Evolutionary conservation across 1,140 invertebrate genomes (phyloP), one percentile per base, ranked within the genome.

Genomic region (Nasonia longicornis): DNA sequence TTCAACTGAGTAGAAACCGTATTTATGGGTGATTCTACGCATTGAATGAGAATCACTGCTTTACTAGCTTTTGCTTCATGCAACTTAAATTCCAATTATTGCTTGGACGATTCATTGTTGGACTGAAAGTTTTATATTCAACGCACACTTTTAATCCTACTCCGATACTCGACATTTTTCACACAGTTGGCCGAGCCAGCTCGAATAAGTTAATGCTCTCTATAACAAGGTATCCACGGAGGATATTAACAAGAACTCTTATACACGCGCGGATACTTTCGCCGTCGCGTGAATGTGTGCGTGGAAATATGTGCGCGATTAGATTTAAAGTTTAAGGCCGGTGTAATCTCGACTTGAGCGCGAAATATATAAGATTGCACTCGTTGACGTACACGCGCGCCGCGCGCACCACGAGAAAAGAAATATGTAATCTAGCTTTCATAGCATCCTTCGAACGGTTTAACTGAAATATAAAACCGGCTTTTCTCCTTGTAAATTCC

Each of bases 321-420:
- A 79, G 45, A 71, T 71, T 79, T 79, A 79, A 79, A 72, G 10
- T 71, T 72, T 70, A 72, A 71, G 31, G 22, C 29, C n/a, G 10
- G 45, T 77, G 22, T 77, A 77, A 69, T 77, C 22, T 70, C 7
- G 35, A 45, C 14, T 38, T 16, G 52, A 58, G 52, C 35, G 45
- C 35, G 42, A 72, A 72, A 45, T 45, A 16, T 52, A 72, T 72
- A 72, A 72, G 70, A 72, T 72, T 42, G 38, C 26, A 26, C 70
- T 48, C n/a, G 31, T 20, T 4, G 69, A 20, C 22, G 70, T 42
- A 42, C 16, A 38, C 4, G 69, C 20, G 67, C 26, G 42, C 11
- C 14, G 71, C 10, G 45, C 48, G 48, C 16, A 14, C 52, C 0
- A 26, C 52, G 52, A 1, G 11, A 63, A 63, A 63, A 63, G 72